Evolutionary conservation across 1,140 invertebrate species (phyloP).

Genomic region (Liolophura sinensis): DNA sequence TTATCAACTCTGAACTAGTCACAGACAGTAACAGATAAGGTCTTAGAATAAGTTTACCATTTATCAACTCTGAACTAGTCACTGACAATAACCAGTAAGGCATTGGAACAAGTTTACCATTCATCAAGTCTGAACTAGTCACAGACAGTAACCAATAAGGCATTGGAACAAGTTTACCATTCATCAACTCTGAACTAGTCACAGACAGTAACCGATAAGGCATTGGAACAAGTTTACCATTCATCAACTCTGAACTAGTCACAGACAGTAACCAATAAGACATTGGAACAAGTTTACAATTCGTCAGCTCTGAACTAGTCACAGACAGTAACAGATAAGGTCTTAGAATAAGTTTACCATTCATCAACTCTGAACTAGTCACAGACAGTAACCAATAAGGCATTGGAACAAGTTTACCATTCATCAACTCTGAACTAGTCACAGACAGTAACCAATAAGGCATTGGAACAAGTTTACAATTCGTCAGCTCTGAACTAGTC

Average conservation of each 20-base stretch:
- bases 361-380: slow-evolving; percentile 9
- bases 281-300: background rate
- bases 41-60: background rate
- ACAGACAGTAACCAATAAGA: background rate
- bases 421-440: slow-evolving; percentile 9
- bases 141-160: background rate
- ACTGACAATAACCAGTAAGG: background rate
- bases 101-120: background rate
- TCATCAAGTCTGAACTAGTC: slow-evolving; percentile 9
- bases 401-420: background rate
- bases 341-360: background rate
- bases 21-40: background rate
- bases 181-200: slow-evolving; percentile 9
- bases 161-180: background rate
- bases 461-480: background rate
- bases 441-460: background rate
- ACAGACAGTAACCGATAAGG: background rate
- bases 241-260: slow-evolving; percentile 9
- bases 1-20: slow-evolving; percentile 9
- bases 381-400: background rate
- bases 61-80: slow-evolving; percentile 9
- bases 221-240: background rate
- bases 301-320: slow-evolving; percentile 9
- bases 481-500: slow-evolving; percentile 9
- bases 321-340: background rate